These are phyloP conservation scores for Dynastes tityus DNA, from an alignment of 2,888 invertebrate genomes.

Conservation along the genomic window DNA sequence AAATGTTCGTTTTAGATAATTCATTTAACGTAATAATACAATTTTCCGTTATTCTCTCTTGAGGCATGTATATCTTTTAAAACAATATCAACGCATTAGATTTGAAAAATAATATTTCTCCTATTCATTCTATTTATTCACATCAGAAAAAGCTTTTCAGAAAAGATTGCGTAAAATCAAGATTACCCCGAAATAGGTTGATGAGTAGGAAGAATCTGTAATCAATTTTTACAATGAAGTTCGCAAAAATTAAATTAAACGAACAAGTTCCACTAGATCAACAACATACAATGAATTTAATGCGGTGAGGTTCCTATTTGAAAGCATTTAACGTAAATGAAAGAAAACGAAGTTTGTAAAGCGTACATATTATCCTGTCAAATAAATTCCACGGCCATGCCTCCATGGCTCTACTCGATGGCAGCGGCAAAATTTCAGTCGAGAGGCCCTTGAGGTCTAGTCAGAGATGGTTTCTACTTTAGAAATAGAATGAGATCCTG, in stretches of 20 bases:
- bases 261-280: background rate
- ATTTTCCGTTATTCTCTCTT: no score
- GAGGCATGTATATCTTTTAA: no score
- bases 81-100: no score
- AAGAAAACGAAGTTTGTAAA: slow-evolving; percentile 5
- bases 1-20: no score
- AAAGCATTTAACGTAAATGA: slow-evolving; percentile 12
- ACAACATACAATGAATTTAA: background rate
- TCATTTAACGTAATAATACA: no score
- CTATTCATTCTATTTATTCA: no score
- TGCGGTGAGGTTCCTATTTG: slow-evolving; percentile 14
- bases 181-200: no score
- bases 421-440: slow-evolving; percentile 26
- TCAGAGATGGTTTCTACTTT: slow-evolving; percentile 33
- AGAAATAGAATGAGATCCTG: slow-evolving; percentile 16
- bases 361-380: slow-evolving; percentile 26
- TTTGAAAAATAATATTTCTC: no score
- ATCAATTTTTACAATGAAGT: no score
- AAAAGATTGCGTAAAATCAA: no score
- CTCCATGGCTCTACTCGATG: background rate
- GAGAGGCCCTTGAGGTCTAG: slow-evolving; percentile 25
- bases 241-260: background rate
- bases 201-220: no score
- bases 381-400: slow-evolving; percentile 21
- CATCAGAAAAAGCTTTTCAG: no score